Conservation (phyloP, 2,888 invertebrate genomes). For the Thymelicus sylvestris region DNA sequence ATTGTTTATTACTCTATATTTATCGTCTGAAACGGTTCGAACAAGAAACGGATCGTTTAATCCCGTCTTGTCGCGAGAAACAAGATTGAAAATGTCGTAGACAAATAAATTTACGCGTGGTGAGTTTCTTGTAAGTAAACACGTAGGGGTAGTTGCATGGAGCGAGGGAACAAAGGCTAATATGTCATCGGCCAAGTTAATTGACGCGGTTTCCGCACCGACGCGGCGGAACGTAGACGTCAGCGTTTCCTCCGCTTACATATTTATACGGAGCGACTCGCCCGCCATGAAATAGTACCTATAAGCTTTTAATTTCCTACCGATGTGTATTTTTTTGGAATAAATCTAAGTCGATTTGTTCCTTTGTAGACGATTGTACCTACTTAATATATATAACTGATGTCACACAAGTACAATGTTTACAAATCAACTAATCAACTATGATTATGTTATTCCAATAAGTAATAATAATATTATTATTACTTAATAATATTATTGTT, state of each 20-base stretch:
- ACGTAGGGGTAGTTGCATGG: constrained; percentile 43
- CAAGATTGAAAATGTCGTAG: constrained; percentile 7
- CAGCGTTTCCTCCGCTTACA: constrained; percentile 77
- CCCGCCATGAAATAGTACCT: constrained; percentile 52
- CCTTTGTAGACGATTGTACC: too few relatives aligned
- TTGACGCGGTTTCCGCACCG: constrained; percentile 83
- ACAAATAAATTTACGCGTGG: constrained; percentile 41
- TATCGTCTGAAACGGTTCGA: neutral
- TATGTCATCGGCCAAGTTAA: constrained; percentile 83
- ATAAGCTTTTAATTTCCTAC: constrained; percentile 51
- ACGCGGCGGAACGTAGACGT: constrained; percentile 79
- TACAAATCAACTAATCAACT: too few relatives aligned
- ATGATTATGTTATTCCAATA: too few relatives aligned
- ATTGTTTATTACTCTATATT: neutral
- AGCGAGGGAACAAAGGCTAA: constrained; percentile 78
- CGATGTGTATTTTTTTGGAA: constrained; percentile 9
- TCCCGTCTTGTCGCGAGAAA: constrained; percentile 1
- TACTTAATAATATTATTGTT: too few relatives aligned
- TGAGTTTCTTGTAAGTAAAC: constrained; percentile 65
- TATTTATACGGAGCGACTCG: constrained; percentile 70
- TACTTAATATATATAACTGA: too few relatives aligned
- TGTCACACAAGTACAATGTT: too few relatives aligned
- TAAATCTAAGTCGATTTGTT: too few relatives aligned
- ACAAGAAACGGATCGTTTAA: constrained; percentile 7
- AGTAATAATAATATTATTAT: too few relatives aligned